Percentiles rank a stretch among this genome's conserved stretches.
Evolutionary conservation across 2,797 vertebrate species (phyloP).

Genomic region (Falco concolor): DNA sequence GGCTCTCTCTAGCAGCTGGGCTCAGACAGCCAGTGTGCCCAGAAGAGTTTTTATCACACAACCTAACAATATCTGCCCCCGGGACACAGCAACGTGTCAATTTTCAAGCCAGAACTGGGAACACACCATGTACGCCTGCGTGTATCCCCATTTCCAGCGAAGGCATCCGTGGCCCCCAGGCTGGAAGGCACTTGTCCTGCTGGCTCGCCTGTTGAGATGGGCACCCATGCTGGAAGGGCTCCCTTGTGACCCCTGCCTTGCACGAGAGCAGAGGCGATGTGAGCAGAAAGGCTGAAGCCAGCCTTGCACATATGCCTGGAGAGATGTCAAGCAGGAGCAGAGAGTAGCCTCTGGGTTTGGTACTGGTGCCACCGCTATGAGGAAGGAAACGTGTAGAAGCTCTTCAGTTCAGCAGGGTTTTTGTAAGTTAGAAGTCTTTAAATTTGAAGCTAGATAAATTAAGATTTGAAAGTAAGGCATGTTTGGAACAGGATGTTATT

Average conservation of each 20-base stretch:
- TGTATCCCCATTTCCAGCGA: not conserved
- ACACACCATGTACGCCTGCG: too few relatives aligned
- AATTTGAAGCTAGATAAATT: not conserved
- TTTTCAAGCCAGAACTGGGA: not conserved
- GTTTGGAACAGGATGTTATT: not conserved
- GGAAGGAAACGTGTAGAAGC: not conserved
- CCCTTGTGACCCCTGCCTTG: not conserved
- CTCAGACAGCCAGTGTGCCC: not conserved
- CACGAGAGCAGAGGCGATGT: fast-evolving
- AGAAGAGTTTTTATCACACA: not conserved
- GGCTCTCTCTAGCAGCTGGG: not conserved
- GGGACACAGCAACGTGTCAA: not conserved
- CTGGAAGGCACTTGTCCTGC: not conserved
- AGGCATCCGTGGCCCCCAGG: not conserved
- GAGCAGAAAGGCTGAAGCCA: not conserved
- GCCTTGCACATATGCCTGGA: not conserved
- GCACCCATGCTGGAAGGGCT: fast-evolving
- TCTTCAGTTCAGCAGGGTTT: not conserved
- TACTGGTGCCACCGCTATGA: not conserved
- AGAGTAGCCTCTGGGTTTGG: not conserved
- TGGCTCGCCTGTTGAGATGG: not conserved
- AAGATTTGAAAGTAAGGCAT: not conserved
- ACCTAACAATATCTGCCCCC: not conserved
- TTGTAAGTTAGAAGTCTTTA: not conserved
- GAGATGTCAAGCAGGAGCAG: not conserved